Conservation (phyloP, 2,113 vertebrate genomes). For the Lathamus discolor region DNA sequence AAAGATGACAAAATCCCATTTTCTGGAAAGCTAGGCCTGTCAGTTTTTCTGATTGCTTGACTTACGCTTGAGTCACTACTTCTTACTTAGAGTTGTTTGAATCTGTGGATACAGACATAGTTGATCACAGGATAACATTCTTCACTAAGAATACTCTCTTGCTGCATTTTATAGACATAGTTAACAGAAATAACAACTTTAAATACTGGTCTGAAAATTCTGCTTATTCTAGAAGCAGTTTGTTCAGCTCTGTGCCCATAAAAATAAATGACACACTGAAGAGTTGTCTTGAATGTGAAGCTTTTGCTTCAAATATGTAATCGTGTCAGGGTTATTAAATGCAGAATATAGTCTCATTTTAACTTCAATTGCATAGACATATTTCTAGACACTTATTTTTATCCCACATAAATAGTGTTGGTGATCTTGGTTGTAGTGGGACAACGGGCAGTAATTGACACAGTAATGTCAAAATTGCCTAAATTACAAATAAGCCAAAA, state of each 20-base stretch:
- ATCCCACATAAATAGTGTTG: not conserved
- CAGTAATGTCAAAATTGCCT: not conserved
- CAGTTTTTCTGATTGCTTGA: not conserved
- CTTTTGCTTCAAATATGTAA: slow-evolving; percentile 4
- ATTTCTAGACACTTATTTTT: slow-evolving; percentile 14
- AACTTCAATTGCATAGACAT: not conserved
- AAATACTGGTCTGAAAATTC: not conserved
- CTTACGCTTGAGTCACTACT: not conserved
- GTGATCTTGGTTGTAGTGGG: not conserved
- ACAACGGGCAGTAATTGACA: not conserved
- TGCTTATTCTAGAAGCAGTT: not conserved
- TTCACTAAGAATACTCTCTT: not conserved
- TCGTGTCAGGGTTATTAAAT: not conserved
- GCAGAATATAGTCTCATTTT: not conserved
- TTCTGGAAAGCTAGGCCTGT: not conserved
- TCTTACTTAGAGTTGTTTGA: not conserved
- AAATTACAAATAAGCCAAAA: not conserved
- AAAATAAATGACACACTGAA: slow-evolving; percentile 9
- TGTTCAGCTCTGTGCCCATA: not conserved
- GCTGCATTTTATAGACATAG: not conserved
- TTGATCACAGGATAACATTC: not conserved
- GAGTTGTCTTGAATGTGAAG: not conserved
- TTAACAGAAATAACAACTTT: slow-evolving; percentile 50
- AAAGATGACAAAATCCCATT: not conserved
- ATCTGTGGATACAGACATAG: not conserved